Evolutionary conservation across 2,113 vertebrate genomes (phyloP).

Genomic region (Lepisosteus oculatus): DNA sequence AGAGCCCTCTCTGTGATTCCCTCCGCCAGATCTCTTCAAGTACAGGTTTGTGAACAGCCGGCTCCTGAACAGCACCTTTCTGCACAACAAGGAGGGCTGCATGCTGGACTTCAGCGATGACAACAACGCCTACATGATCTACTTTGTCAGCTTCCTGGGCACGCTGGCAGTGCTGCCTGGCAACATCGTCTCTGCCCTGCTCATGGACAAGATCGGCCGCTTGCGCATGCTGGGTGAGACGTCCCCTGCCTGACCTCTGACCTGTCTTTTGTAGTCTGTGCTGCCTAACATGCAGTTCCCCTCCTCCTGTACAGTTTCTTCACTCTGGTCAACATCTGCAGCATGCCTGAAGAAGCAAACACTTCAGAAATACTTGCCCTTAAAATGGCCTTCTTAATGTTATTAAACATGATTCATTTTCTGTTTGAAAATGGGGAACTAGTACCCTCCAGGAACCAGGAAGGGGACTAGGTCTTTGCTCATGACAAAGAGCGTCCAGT

Average conservation of each 20-base stretch:
- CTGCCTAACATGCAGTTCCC: too few species aligned
- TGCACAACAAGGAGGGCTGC: conserved; percentile 96
- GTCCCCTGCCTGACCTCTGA: neutral
- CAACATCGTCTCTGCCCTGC: conserved; percentile 92
- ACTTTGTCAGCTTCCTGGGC: conserved; percentile 96
- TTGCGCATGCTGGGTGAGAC: conserved; percentile 88
- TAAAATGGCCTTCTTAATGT: too few species aligned
- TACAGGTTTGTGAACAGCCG: conserved; percentile 88
- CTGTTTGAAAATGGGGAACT: too few species aligned
- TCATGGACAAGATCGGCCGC: conserved; percentile 97
- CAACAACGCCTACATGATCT: conserved; percentile 97
- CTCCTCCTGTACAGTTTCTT: too few species aligned
- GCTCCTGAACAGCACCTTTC: conserved; percentile 90
- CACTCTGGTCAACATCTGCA: too few species aligned
- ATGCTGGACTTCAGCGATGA: conserved; percentile 90
- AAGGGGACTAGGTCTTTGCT: too few species aligned
- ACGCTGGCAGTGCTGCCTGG: conserved; percentile 91
- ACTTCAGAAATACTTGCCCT: too few species aligned
- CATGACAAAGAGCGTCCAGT: too few species aligned
- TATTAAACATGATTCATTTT: too few species aligned
- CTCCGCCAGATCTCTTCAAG: conserved; percentile 84
- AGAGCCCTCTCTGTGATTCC: neutral
- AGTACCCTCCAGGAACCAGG: too few species aligned
- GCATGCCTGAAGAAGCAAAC: too few species aligned
- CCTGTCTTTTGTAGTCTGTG: neutral